Base-by-base conservation (phyloP, 2,113 vertebrate species). In the Pagrus major region DNA sequence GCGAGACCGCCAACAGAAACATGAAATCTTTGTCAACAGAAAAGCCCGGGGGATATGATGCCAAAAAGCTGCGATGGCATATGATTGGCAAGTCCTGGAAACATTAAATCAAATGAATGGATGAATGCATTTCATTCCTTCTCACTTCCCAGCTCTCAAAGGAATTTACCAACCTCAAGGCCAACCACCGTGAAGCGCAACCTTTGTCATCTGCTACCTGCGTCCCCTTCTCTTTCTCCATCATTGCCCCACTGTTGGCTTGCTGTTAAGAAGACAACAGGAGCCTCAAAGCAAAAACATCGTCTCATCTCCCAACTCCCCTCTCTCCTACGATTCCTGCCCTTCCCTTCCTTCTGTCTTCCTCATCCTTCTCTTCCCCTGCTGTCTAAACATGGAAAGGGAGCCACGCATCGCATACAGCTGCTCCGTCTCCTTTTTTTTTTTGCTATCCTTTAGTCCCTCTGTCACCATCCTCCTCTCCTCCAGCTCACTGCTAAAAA, bases 31-130 rank as follows among this genome's bases (percentile, higher is more conserved):
- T 68, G 64, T 76, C 71, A 86, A 70, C 61, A 73, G 70, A 41
- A 75, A n/a, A n/a, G n/a, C 71, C 37, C 80, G 11, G 7, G 78
- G 54, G 66, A 84, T 14, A 1, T 21, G 63, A 59, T 55, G 67
- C 25, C 41, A 29, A 14, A 27, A 61, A 29, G 35, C 54, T 63
- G 49, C 10, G 56, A 69, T 44, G 41, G 46, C 54, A 29, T 75
- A 75, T 88, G 88, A 87, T 80, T 75, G 77, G 61, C 76, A 88
- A 9, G n/a, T 42, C 55, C 55, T 61, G 14, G 66, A 77, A 49
- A 71, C 18, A 61, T 33, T 12, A 49, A 25, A 79, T 5, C 0
- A 65, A 56, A 64, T 44, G 55, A 9, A 83, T 64, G 14, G 42
- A 67, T 76, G 31, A 54, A 82, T 80, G 31, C 18, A 39, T 84